Conservation (phyloP, 1,140 invertebrate species). For the Doryteuthis pealeii region DNA sequence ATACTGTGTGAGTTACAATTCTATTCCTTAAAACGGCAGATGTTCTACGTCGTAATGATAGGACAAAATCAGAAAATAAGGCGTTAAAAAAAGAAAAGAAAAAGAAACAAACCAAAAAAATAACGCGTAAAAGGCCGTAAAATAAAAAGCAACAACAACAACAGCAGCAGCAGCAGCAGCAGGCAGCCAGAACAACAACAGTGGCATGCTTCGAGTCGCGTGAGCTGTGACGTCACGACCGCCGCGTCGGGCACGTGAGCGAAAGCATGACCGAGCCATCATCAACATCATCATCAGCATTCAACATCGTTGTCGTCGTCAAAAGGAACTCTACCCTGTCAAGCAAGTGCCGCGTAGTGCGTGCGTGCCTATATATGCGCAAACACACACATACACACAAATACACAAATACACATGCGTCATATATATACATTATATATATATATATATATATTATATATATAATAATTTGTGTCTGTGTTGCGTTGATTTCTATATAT, state of each 20-base stretch:
- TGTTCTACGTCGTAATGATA: too few relatives aligned
- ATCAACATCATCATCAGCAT: background rate
- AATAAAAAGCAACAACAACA: too few relatives aligned
- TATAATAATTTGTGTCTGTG: background rate
- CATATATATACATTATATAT: background rate
- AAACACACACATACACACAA: background rate
- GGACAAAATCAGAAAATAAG: too few relatives aligned
- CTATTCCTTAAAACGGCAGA: too few relatives aligned
- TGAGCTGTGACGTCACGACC: background rate
- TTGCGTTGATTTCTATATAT: background rate
- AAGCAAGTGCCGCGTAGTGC: background rate
- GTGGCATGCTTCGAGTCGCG: conserved; percentile 5
- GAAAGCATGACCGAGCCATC: background rate
- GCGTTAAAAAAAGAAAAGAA: too few relatives aligned
- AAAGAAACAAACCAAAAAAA: too few relatives aligned
- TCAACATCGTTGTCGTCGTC: background rate
- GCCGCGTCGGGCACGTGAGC: conserved; percentile 2
- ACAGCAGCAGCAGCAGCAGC: too few relatives aligned
- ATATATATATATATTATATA: background rate
- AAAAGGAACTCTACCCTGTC: background rate
- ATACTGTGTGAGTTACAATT: too few relatives aligned
- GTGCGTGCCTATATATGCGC: background rate
- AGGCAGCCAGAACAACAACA: too few relatives aligned
- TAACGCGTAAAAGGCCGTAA: too few relatives aligned
- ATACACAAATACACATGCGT: background rate